phyloP scores from a whole-genome alignment of 2,113 vertebrate species.

The Catagonus wagneri region DNA sequence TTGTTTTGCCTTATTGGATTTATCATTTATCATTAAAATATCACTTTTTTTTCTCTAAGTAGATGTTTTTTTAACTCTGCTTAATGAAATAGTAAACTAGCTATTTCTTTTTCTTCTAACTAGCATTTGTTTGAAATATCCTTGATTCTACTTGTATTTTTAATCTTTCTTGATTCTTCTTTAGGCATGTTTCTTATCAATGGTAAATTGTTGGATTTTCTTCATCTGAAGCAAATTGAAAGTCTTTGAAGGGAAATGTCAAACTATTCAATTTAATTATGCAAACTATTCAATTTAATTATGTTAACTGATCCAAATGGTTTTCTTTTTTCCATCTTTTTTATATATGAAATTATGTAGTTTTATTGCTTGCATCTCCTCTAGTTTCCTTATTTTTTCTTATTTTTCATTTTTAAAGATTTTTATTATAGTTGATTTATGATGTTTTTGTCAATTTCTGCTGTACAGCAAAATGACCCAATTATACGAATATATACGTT shows the following conservation, averaged over 20 bases:
- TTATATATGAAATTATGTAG: background rate
- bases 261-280: background rate
- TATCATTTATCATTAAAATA: background rate
- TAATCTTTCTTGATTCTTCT: background rate
- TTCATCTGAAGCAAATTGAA: conserved; percentile 14
- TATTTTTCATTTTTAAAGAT: background rate
- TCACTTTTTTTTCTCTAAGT: background rate
- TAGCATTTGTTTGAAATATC: background rate
- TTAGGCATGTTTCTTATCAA: background rate
- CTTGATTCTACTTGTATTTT: background rate
- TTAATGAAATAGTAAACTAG: background rate
- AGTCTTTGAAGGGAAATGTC: background rate
- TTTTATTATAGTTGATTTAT: too few relatives aligned
- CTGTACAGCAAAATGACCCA: too few relatives aligned
- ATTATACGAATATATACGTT: too few relatives aligned
- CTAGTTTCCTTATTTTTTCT: background rate
- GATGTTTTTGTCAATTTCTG: too few relatives aligned
- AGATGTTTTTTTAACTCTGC: background rate
- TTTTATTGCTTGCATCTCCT: background rate
- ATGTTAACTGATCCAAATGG: background rate
- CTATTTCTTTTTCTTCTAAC: background rate
- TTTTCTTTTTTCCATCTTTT: background rate
- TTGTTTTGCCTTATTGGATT: background rate
- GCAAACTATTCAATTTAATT: background rate
- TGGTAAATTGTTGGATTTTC: background rate